Base-by-base conservation (phyloP, 2,797 vertebrate genomes). In the Tarsius wallacei region DNA sequence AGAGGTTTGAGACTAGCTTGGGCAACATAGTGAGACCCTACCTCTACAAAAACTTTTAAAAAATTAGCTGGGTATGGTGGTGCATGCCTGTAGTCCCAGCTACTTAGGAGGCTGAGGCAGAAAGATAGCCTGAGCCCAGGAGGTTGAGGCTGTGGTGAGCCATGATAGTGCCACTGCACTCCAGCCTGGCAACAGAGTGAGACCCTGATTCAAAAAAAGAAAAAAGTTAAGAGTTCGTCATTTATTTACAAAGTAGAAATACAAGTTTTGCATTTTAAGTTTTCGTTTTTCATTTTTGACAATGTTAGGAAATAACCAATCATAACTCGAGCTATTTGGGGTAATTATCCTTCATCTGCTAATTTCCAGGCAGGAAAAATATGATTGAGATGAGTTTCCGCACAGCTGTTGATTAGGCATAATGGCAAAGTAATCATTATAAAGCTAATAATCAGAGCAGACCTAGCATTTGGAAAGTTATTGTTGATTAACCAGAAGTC, bases 261-360 rank as follows among this genome's bases (percentile, higher is more conserved):
- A 64, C 71, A 91, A 94, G 68, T 64, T 66, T 74, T 84, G 81
- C 8, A 61, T 90, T 74, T 74, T 76, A 90, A 76, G 49, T 94
- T 96, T 96, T 87, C 68, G 71, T 71, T 80, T 71, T 76, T 81
- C 16, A 51, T 66, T 94, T 89, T 90, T n/a, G 26, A 91, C 47
- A 77, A 6, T 78, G 13, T 96, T 82, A 93, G 59, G 96, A 97
- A 96, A 82, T 28, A 64, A 64, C 57, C 82, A 93, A 74, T 96
- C 90, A 87, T 77, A 89, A 96, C 74, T 86, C 21, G 33, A 89
- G 88, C 36, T 87, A 71, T 90, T 93, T 78, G 84, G 68, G 82
- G 80, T 63, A 96, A 97, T 98, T 97, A 97, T 90, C 91, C 47
- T 92, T 94, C 96, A 97, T 94, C 86, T 96, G 84, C 90, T 97